Conservation (phyloP, 2,888 invertebrate genomes). For the Ornithoptera priamus region DNA sequence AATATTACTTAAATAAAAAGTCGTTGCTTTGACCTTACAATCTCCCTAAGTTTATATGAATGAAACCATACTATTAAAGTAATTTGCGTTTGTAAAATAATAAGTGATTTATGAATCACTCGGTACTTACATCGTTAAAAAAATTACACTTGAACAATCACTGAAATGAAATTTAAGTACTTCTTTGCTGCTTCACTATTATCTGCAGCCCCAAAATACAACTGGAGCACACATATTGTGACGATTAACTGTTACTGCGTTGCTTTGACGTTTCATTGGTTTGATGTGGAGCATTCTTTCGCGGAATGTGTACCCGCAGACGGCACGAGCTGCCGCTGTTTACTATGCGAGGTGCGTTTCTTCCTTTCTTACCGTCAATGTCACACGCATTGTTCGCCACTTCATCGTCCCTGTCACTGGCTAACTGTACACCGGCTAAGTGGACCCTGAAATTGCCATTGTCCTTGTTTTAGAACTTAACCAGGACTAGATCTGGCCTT, state of each 20-base stretch:
- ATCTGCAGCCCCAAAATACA: conserved; percentile 28
- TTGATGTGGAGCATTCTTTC: conserved; percentile 36
- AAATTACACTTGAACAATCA: conserved; percentile 4
- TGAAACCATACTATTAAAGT: neutral
- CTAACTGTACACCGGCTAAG: conserved; percentile 71
- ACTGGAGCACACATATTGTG: conserved; percentile 30
- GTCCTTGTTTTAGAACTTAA: conserved; percentile 66
- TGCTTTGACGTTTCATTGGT: conserved; percentile 31
- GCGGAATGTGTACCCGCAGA: conserved; percentile 40
- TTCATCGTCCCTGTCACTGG: conserved; percentile 47
- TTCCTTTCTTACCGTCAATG: conserved; percentile 78
- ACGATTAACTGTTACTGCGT: conserved; percentile 31
- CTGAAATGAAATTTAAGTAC: neutral
- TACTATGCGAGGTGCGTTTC: conserved; percentile 68
- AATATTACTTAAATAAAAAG: no score
- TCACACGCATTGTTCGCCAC: conserved; percentile 69
- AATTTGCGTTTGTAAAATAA: neutral
- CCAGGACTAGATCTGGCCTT: conserved; percentile 54
- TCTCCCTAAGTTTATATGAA: no score
- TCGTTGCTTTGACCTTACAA: no score
- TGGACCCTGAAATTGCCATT: conserved; percentile 78
- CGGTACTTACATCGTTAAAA: conserved; percentile 14
- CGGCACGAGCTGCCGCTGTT: conserved; percentile 51
- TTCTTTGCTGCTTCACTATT: neutral
- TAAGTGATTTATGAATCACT: neutral